Evolutionary conservation across 2,113 vertebrate species (phyloP).

Genomic region (Syngnathoides biaculeatus): DNA sequence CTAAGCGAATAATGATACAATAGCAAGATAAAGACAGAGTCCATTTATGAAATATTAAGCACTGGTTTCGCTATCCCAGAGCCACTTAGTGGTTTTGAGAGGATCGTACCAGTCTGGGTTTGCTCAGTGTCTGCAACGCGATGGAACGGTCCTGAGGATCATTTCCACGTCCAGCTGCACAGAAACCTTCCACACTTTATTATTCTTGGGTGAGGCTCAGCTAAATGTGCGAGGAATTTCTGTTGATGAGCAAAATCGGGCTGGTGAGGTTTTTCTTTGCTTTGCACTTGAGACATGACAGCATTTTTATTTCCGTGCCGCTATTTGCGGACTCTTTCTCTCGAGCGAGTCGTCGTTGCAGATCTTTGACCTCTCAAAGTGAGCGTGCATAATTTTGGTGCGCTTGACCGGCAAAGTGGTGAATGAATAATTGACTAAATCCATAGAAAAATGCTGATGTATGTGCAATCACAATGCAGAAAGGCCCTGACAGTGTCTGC

Average conservation of each 20-base stretch:
- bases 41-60: slow-evolving; percentile 19
- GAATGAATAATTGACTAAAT: slow-evolving; percentile 19
- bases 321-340: slow-evolving; percentile 50
- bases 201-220: slow-evolving; percentile 63
- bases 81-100: slow-evolving; percentile 49
- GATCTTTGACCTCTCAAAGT: slow-evolving; percentile 48
- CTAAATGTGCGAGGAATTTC: slow-evolving; percentile 55
- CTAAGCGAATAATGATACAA: slow-evolving; percentile 23
- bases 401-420: slow-evolving; percentile 34
- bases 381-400: slow-evolving; percentile 30
- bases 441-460: slow-evolving; percentile 6
- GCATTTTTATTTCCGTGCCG: slow-evolving; percentile 63
- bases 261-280: slow-evolving; percentile 36
- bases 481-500: background rate
- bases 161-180: slow-evolving; percentile 47
- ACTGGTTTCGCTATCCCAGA: slow-evolving; percentile 5
- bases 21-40: slow-evolving; percentile 20
- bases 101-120: slow-evolving; percentile 38
- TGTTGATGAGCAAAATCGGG: slow-evolving; percentile 57
- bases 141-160: slow-evolving; percentile 48
- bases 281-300: slow-evolving; percentile 51
- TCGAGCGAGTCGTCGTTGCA: slow-evolving; percentile 28
- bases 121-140: slow-evolving; percentile 40
- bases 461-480: background rate
- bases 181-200: slow-evolving; percentile 59